These are phyloP conservation scores for Copidosoma aretas DNA, from an alignment of 2,888 invertebrate genomes.

Conservation along the genomic window DNA sequence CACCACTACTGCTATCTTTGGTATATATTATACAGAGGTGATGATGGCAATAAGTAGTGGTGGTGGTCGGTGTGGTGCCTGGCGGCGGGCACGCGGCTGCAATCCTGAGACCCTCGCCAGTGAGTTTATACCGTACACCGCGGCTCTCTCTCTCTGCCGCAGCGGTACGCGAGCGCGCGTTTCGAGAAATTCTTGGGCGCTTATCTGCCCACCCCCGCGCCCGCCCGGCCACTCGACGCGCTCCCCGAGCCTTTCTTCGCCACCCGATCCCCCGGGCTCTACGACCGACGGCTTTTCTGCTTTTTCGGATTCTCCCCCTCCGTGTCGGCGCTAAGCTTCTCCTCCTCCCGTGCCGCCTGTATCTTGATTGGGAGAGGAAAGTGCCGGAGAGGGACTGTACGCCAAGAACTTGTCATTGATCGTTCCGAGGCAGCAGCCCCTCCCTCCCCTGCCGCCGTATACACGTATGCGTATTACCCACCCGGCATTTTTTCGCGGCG, in stretches of 20 bases:
- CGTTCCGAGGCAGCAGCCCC: background rate
- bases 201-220: too few species aligned
- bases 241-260: background rate
- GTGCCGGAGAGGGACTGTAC: background rate
- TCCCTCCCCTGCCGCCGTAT: background rate
- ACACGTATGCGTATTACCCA: background rate
- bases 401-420: background rate
- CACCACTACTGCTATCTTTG: too few species aligned
- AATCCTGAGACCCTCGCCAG: too few species aligned
- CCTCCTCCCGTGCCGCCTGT: conserved; percentile 34
- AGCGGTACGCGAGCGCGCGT: too few species aligned
- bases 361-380: background rate
- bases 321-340: conserved; percentile 30
- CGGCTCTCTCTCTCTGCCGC: too few species aligned
- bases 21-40: too few species aligned
- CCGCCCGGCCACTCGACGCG: conserved; percentile 23
- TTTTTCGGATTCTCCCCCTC: conserved; percentile 43
- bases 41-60: too few species aligned
- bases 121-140: too few species aligned
- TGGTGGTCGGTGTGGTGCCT: too few species aligned
- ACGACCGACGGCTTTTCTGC: conserved; percentile 41
- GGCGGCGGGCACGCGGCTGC: too few species aligned
- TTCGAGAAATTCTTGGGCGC: too few species aligned
- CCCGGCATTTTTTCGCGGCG: conserved; percentile 29
- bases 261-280: conserved; percentile 18